Percentiles rank a stretch among this genome's conserved stretches.
These are phyloP conservation scores for Sitobion miscanthi DNA, from an alignment of 1,140 invertebrate species.

Conservation along the genomic window DNA sequence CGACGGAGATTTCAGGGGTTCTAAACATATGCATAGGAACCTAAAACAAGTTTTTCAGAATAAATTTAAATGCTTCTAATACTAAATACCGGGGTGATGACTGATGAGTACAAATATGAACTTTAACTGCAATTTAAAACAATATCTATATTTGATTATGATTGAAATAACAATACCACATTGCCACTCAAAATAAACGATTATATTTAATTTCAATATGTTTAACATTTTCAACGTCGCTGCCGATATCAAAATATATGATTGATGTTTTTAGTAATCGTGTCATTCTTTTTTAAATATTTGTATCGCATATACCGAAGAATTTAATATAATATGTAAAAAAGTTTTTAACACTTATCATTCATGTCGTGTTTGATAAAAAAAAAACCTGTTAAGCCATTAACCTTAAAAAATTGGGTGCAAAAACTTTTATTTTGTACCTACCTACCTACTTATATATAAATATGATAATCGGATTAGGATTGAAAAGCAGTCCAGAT, in stretches of 20 bases:
- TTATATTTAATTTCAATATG: background rate
- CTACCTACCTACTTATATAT: background rate
- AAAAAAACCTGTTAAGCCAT: background rate
- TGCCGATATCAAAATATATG: background rate
- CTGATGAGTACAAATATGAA: background rate
- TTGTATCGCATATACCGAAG: background rate
- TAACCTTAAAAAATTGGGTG: background rate
- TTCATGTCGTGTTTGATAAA: background rate
- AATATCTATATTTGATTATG: background rate
- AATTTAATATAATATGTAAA: background rate
- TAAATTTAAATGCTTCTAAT: background rate
- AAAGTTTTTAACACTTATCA: constrained; percentile 4
- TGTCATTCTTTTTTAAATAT: background rate
- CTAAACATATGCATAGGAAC: too few species aligned
- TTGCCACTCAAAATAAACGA: background rate
- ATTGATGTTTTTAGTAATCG: background rate
- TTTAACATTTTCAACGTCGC: background rate
- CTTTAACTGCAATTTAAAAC: background rate
- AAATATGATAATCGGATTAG: background rate
- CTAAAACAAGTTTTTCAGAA: background rate
- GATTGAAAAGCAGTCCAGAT: background rate
- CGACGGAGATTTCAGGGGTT: too few species aligned
- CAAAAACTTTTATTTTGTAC: constrained; percentile 7
- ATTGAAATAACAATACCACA: background rate
- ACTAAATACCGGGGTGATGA: background rate